A percentile compares a stretch with the other conserved stretches of the same genome.
phyloP scores from a whole-genome alignment of 2,797 vertebrate genomes.

The Epinephelus malabaricus region DNA sequence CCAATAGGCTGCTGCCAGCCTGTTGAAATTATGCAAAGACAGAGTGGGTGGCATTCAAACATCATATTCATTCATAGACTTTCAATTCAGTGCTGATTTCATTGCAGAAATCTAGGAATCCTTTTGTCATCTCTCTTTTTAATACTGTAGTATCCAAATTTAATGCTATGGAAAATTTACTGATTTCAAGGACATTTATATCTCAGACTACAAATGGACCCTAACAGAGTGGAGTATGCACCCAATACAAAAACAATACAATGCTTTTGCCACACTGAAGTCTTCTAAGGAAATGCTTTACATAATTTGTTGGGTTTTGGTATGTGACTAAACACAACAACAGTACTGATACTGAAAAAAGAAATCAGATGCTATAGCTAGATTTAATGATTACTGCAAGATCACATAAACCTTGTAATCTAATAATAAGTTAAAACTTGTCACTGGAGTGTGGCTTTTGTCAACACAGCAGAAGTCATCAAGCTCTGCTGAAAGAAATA shows the following conservation, averaged over 20 bases:
- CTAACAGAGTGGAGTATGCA: constrained; percentile 8
- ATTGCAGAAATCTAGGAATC: constrained; percentile 12
- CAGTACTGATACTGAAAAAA: background rate
- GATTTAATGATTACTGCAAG: constrained; percentile 14
- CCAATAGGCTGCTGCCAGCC: constrained; percentile 7
- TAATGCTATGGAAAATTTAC: background rate
- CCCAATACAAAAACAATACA: constrained; percentile 13
- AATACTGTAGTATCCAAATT: constrained; percentile 13
- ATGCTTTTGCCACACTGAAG: constrained; percentile 29
- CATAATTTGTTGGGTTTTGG: constrained; percentile 11
- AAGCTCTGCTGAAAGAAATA: background rate
- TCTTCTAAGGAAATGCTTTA: constrained; percentile 37
- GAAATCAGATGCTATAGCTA: constrained; percentile 12
- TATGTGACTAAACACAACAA: background rate
- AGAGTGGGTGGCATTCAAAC: constrained; percentile 34
- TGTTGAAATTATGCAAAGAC: constrained; percentile 67
- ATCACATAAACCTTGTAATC: constrained; percentile 23
- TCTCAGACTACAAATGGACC: background rate
- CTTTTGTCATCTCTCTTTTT: constrained; percentile 18
- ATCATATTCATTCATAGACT: constrained; percentile 22
- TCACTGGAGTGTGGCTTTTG: constrained; percentile 14
- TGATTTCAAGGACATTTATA: background rate
- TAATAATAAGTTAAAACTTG: background rate
- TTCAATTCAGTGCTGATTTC: constrained; percentile 38
- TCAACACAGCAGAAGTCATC: background rate